A percentile compares a stretch with the other conserved stretches of the same genome.
These are phyloP conservation scores for Lerema accius DNA, from an alignment of 1,140 invertebrate species.

Conservation along the genomic window DNA sequence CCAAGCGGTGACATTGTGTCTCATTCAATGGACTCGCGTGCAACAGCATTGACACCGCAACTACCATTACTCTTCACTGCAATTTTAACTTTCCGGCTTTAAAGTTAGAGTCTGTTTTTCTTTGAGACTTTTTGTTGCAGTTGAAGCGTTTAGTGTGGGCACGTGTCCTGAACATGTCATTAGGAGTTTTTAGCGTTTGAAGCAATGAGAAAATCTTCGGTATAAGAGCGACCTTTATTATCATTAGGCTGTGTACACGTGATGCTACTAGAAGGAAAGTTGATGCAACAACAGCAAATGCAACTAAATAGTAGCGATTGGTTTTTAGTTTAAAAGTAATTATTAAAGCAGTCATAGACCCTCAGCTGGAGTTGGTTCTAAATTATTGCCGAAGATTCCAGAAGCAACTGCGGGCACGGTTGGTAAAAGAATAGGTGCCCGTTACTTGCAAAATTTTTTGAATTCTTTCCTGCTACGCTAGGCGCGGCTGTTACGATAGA, in stretches of 20 bases:
- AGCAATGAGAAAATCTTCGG: conserved; percentile 48
- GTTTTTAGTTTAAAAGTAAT: no score
- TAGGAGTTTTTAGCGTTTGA: conserved; percentile 53
- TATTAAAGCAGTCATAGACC: no score
- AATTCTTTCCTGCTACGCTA: no score
- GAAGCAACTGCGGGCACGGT: no score
- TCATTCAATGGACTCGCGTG: conserved; percentile 42
- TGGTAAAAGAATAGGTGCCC: no score
- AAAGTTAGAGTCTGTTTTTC: conserved; percentile 35
- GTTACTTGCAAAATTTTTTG: no score
- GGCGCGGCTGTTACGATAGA: no score
- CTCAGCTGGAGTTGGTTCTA: no score
- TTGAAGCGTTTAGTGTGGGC: conserved; percentile 33
- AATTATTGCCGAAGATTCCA: no score
- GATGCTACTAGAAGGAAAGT: neutral
- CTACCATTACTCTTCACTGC: neutral
- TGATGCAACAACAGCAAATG: neutral
- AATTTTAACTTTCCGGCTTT: conserved; percentile 38
- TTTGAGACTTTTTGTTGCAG: neutral
- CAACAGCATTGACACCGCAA: conserved; percentile 33
- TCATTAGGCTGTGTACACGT: conserved; percentile 1
- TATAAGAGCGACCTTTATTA: conserved; percentile 56
- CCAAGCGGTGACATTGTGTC: conserved; percentile 43
- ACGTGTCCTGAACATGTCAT: conserved; percentile 42
- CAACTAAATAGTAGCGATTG: no score